Conservation (phyloP, 2,113 vertebrate genomes). For the Tupaia tana region DNA sequence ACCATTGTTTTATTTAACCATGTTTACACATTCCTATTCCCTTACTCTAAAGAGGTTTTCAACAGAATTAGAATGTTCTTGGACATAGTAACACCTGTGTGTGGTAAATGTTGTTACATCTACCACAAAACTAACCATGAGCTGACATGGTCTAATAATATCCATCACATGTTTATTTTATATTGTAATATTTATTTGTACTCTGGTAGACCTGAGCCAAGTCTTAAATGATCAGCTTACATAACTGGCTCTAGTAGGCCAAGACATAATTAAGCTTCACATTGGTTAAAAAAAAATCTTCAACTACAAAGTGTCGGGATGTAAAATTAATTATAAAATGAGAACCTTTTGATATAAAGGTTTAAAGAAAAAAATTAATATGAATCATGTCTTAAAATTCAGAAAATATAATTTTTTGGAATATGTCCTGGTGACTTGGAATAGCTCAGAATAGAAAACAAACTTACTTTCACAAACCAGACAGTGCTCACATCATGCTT, state of each 20-base stretch:
- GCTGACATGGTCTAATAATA: background rate
- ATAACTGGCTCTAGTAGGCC: background rate
- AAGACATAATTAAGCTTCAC: background rate
- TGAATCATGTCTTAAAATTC: background rate
- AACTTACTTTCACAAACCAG: background rate
- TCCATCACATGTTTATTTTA: conserved; percentile 46
- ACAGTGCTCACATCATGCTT: background rate
- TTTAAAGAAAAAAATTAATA: background rate
- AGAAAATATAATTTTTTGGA: background rate
- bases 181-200: conserved; percentile 22
- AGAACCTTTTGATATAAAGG: background rate
- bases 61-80: conserved; percentile 21
- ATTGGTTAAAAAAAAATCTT: background rate
- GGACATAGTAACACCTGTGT: background rate
- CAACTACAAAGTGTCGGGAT: background rate
- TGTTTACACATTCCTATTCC: background rate
- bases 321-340: background rate
- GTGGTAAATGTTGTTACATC: background rate
- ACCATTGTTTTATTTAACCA: conserved; percentile 5
- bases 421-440: background rate
- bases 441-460: background rate
- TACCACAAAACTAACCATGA: conserved; percentile 10
- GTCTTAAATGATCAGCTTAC: background rate
- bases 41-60: background rate
- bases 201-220: background rate